Evolutionary conservation across 1,140 invertebrate genomes (phyloP).

Genomic region (Lucilia sericata): DNA sequence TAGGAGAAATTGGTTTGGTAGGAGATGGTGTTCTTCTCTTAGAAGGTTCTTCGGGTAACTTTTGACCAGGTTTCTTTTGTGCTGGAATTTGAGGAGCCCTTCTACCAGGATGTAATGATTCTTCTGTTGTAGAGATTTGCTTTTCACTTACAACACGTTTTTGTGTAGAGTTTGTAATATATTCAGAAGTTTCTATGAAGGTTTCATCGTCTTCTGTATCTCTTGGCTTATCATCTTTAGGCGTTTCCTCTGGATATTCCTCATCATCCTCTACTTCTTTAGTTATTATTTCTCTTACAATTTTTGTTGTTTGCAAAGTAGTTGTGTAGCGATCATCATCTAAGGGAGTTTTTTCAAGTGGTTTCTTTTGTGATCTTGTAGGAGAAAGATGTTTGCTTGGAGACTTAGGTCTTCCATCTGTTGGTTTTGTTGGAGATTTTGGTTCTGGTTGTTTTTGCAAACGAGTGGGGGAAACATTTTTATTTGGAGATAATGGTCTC

Average conservation of each 20-base stretch:
- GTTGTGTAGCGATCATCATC: background rate
- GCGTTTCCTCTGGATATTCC: background rate
- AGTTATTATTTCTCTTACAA: background rate
- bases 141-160: background rate
- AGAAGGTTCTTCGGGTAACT: background rate
- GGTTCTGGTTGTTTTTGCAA: background rate
- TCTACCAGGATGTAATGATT: no score
- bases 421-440: no score
- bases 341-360: background rate
- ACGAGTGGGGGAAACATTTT: background rate
- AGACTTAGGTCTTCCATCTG: background rate
- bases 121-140: background rate
- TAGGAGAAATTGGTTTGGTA: background rate
- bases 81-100: no score
- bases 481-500: background rate
- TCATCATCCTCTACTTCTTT: background rate
- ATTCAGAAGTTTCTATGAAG: background rate
- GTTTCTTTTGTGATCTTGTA: background rate
- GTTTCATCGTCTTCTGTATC: background rate
- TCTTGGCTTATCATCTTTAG: background rate
- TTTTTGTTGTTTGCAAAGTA: background rate
- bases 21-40: background rate
- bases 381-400: background rate
- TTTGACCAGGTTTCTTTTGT: slow-evolving; percentile 4
- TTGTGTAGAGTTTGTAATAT: background rate